These are phyloP conservation scores for Pangasius mekongensis DNA, from an alignment of 2,797 vertebrate genomes.

Conservation along the genomic window DNA sequence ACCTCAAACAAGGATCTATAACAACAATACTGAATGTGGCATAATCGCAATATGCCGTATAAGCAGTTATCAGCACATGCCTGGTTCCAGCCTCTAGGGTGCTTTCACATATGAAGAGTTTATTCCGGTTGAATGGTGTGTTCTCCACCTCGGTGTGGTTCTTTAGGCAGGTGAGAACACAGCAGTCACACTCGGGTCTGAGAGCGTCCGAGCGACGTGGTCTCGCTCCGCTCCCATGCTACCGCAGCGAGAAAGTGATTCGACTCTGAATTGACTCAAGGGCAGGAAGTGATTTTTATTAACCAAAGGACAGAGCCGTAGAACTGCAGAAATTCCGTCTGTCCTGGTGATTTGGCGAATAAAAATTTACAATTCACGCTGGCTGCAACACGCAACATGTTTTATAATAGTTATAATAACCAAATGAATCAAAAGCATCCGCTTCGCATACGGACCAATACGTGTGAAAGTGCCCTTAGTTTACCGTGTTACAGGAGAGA, in stretches of 20 bases:
- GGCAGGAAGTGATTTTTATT: neutral
- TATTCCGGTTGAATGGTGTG: neutral
- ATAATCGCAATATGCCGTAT: neutral
- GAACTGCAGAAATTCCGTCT: neutral
- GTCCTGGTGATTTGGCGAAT: neutral
- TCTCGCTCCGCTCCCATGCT: neutral
- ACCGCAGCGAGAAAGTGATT: neutral
- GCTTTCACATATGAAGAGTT: constrained; percentile 1
- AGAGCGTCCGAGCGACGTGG: neutral
- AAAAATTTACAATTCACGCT: neutral
- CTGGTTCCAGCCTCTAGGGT: neutral
- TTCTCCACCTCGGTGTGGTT: neutral
- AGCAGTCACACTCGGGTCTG: neutral
- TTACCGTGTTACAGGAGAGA: neutral
- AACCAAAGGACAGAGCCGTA: neutral
- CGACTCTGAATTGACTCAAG: neutral
- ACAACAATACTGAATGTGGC: neutral
- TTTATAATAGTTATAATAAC: neutral
- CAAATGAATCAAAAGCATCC: neutral
- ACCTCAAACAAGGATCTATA: neutral
- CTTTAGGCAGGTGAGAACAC: neutral
- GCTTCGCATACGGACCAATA: neutral
- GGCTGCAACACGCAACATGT: neutral
- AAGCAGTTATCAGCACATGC: constrained; percentile 9
- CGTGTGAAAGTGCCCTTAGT: neutral